A percentile compares a stretch with the other conserved stretches of the same genome.
These are phyloP conservation scores for Cephalopterus ornatus DNA, from an alignment of 2,113 vertebrate species.

Conservation along the genomic window DNA sequence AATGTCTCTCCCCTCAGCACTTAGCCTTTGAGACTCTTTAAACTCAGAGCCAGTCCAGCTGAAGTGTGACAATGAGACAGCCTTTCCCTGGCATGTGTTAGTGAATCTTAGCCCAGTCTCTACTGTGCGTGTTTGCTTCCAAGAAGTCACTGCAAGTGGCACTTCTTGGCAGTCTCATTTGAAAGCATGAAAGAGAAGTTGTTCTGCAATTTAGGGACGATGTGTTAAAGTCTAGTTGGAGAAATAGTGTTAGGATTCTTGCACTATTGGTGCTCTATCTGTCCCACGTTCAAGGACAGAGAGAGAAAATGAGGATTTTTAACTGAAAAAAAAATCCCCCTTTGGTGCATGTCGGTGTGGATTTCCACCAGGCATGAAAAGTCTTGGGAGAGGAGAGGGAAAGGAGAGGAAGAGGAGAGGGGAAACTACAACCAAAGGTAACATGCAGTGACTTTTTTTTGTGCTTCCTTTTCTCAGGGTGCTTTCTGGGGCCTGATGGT, in stretches of 20 bases:
- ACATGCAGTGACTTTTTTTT: neutral
- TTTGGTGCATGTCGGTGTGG: neutral
- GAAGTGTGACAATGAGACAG: neutral
- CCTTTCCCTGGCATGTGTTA: neutral
- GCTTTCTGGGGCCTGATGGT: constrained; percentile 94
- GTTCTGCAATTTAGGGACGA: neutral
- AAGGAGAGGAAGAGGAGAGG: neutral
- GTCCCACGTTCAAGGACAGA: neutral
- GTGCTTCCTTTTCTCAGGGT: constrained; percentile 75
- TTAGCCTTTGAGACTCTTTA: neutral
- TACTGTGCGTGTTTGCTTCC: neutral
- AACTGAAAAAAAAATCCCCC: neutral
- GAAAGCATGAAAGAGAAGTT: neutral
- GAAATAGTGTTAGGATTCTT: neutral
- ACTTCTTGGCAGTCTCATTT: neutral
- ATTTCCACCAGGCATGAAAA: neutral
- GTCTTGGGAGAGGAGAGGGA: neutral
- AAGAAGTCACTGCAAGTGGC: neutral
- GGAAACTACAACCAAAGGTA: neutral
- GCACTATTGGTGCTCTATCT: neutral
- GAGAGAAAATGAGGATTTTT: neutral
- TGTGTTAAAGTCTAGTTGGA: neutral
- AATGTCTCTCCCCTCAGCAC: neutral
- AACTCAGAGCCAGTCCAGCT: neutral
- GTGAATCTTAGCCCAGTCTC: neutral